Percentiles rank a stretch among this genome's conserved stretches.
Conservation (phyloP, 2,888 invertebrate species). For the Agrochola lychnidis region DNA sequence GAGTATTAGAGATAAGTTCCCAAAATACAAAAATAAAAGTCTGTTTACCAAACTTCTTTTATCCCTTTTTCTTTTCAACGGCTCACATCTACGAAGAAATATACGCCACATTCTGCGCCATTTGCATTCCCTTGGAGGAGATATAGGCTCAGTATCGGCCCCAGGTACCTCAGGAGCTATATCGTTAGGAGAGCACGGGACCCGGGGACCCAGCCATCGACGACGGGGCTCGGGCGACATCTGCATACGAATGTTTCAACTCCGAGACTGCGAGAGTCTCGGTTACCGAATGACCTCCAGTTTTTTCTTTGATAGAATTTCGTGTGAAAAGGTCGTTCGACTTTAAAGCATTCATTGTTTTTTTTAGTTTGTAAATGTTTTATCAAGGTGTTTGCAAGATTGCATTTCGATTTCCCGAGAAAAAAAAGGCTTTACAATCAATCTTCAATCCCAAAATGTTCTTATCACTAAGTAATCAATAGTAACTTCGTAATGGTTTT, state of each 20-base stretch:
- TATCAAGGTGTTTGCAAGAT: slow-evolving; percentile 40
- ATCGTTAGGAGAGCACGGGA: slow-evolving; percentile 56
- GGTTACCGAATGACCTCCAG: slow-evolving; percentile 46
- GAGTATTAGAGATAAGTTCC: background rate
- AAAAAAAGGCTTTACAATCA: background rate
- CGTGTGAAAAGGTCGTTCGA: slow-evolving; percentile 41
- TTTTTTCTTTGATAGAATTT: slow-evolving; percentile 60
- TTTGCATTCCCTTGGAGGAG: slow-evolving; percentile 59
- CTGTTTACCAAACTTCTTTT: slow-evolving; percentile 37
- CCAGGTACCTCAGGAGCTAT: slow-evolving; percentile 54
- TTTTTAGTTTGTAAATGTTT: slow-evolving; percentile 54
- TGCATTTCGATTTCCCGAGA: slow-evolving; percentile 9
- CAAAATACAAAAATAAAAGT: slow-evolving; percentile 16
- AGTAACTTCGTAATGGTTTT: background rate
- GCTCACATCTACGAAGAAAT: slow-evolving; percentile 45
- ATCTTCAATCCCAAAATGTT: background rate
- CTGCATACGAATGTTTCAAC: slow-evolving; percentile 68
- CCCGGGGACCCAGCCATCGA: slow-evolving; percentile 46
- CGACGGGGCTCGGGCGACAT: slow-evolving; percentile 51
- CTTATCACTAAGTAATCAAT: slow-evolving; percentile 9
- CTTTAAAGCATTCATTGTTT: slow-evolving; percentile 54
- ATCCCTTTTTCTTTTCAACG: slow-evolving; percentile 57
- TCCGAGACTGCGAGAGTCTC: slow-evolving; percentile 28
- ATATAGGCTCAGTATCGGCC: slow-evolving; percentile 56
- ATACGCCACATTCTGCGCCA: slow-evolving; percentile 50